Base-by-base conservation (phyloP, 92 coral and sea anemone genomes). In the Zoanthus sociatus region DNA sequence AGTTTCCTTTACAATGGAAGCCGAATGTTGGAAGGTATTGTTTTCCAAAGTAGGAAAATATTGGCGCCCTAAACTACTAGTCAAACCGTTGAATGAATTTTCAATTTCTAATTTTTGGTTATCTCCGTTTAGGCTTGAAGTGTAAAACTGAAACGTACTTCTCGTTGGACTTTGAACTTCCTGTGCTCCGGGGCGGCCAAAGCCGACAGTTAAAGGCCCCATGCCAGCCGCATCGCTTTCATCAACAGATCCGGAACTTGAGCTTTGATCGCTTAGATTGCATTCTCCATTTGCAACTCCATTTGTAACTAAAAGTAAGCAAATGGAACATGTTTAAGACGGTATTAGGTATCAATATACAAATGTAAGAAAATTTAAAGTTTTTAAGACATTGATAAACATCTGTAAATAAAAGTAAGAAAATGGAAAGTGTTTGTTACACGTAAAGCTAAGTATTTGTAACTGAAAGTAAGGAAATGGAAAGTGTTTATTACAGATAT, bases 171-270 rank as follows among this genome's bases (percentile, higher is more conserved):
- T 81, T 66, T 64, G 74, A 53, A 45, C 75, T 64, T 81, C 85
- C 46, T 81, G 51, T 14, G 71, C 7, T 6, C 85, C 21, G 13
- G 85, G 85, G 9, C 85, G 85, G 37, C 85, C 85, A 45, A 64
- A 81, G 14, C 85, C 85, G 51, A 81, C 85, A 21, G 85, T 81
- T 10, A 53, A 51, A 0, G 85, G 85, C 7, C 85, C 85, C 73
- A 81, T 64, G 14, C 85, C 85, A 20, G 60, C 45, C 9, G 12
- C 48, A 0, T 1, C 74, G 64, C 12, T 21, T 4, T 77, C 68
- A 77, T 77, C 46, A 51, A 58, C 14, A 6, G 67, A 30, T 26
- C 60, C 13, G 31, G 18, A 81, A 13, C 73, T 50, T 47, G 73
- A 30, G 16, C 56, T 45, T 81, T 51, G 33, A 5, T 56, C 20